Base-by-base conservation (phyloP, 2,888 invertebrate genomes). In the Oithona nana region DNA sequence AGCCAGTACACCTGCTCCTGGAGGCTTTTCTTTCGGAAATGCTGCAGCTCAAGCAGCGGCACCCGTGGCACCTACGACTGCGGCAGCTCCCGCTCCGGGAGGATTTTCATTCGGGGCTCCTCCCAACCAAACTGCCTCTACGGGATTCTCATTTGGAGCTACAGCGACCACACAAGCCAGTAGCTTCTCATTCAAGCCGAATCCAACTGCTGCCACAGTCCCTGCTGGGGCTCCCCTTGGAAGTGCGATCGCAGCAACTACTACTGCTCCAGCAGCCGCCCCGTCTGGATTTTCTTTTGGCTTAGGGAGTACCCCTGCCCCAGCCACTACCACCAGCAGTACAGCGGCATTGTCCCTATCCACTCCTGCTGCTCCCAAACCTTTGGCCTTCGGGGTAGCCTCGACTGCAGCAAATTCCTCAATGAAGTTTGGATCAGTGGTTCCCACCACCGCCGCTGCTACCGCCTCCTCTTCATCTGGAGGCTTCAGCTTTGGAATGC, bases 131-230 rank as follows among this genome's bases (percentile, higher is more conserved):
- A 48, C n/a, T 11, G 48, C 59, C 29, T 29, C 24, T 29, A 39
- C 31, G 57, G 66, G 68, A 3, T 69, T 70, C 26, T 65, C 64
- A 30, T 63, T 69, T 57, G 69, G 68, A n/a, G 52, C 68, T 22
- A 54, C 68, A n/a, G 29, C 67, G 8, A n/a, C 1, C 61, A 1
- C 55, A 48, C 56, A 64, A 49, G 63, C 63, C 16, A 62, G 65
- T 30, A 66, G 68, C 1, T 69, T 70, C 28, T 64, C 64, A 39
- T 61, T 69, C 59, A 68, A 68, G n/a, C n/a, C 16, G 20, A 58
- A 67, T 6, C 39, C 65, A 57, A 62, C 65, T 50, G 39, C 64
- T 8, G 63, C 65, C 49, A 48, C 69, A 20, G 50, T 68, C 22
- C 39, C 67, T 16, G 2, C 63, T n/a, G 13, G 28, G 13, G 50